Conservation (phyloP, 2,888 invertebrate species). For the Laspeyria flexula region DNA sequence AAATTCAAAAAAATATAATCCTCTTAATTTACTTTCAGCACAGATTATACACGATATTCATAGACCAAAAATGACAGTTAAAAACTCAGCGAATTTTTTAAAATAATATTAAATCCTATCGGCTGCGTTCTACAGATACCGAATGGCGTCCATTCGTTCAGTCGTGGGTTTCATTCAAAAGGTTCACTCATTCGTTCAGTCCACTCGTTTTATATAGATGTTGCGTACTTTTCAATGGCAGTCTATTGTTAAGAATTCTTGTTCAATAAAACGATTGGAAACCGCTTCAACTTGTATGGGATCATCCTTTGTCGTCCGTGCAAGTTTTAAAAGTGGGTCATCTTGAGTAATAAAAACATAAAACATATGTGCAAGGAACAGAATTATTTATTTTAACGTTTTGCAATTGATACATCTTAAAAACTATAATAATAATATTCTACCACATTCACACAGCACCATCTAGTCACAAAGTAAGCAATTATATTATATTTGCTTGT, state of each 20-base stretch:
- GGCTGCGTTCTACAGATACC: conserved; percentile 54
- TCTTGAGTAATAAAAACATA: not conserved
- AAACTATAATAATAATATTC: too few relatives aligned
- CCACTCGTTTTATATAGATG: conserved; percentile 33
- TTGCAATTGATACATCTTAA: too few relatives aligned
- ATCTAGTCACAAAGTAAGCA: too few relatives aligned
- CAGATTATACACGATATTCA: not conserved
- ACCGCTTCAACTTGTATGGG: conserved; percentile 21
- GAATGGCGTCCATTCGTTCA: conserved; percentile 27
- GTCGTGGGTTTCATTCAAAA: conserved; percentile 27
- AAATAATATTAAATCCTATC: conserved; percentile 19
- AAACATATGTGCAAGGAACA: not conserved
- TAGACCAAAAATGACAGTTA: conserved; percentile 3
- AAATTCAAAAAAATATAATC: not conserved
- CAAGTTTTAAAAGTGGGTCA: conserved; percentile 15
- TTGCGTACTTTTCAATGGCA: conserved; percentile 39
- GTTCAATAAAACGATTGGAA: conserved; percentile 22
- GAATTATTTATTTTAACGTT: too few relatives aligned
- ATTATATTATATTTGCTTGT: too few relatives aligned
- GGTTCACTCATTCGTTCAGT: conserved; percentile 35
- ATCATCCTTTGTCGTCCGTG: conserved; percentile 20
- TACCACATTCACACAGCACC: too few relatives aligned
- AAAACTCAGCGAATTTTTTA: conserved; percentile 10
- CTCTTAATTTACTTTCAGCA: not conserved
- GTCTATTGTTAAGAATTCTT: conserved; percentile 30